Percentiles rank a stretch among this genome's conserved stretches.
These are phyloP conservation scores for Camponotus floridanus DNA, from an alignment of 1,140 invertebrate genomes.

Conservation along the genomic window DNA sequence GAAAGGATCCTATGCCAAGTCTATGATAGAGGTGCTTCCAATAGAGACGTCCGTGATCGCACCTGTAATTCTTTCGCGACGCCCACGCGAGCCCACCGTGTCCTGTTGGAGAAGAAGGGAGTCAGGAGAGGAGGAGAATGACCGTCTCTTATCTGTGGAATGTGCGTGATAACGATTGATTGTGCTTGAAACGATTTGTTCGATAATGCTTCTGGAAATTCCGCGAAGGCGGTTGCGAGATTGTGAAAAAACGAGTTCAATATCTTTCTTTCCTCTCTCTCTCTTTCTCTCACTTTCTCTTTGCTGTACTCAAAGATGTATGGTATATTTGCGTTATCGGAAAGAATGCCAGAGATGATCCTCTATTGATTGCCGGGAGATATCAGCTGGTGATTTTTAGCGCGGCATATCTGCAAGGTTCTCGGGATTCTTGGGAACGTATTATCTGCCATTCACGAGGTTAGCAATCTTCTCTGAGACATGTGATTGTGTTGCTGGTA, in stretches of 20 bases:
- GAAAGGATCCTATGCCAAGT: not conserved
- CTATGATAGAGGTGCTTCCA: constrained; percentile 12
- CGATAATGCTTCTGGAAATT: constrained; percentile 67
- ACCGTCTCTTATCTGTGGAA: constrained; percentile 68
- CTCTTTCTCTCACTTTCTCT: not conserved
- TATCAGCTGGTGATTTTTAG: constrained; percentile 24
- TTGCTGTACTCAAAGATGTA: not conserved
- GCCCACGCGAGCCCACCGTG: constrained; percentile 10
- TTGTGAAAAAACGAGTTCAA: not conserved
- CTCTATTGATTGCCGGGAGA: constrained; percentile 41
- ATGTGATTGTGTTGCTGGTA: constrained; percentile 10
- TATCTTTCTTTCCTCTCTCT: not conserved
- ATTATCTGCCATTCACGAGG: constrained; percentile 9
- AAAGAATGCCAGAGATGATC: not conserved
- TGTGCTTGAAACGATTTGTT: constrained; percentile 16
- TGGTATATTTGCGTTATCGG: not conserved
- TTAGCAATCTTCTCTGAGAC: not conserved
- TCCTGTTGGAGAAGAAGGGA: constrained; percentile 33
- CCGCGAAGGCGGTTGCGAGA: not conserved
- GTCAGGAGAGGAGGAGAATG: constrained; percentile 14
- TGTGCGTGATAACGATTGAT: constrained; percentile 63
- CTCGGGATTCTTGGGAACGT: constrained; percentile 23
- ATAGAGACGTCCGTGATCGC: constrained; percentile 19
- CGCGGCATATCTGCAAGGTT: constrained; percentile 20
- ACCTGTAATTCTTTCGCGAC: constrained; percentile 49